Evolutionary conservation across 2,113 vertebrate genomes (phyloP), one percentile per base, ranked within the genome.

Genomic region (Anoura caudifer): DNA sequence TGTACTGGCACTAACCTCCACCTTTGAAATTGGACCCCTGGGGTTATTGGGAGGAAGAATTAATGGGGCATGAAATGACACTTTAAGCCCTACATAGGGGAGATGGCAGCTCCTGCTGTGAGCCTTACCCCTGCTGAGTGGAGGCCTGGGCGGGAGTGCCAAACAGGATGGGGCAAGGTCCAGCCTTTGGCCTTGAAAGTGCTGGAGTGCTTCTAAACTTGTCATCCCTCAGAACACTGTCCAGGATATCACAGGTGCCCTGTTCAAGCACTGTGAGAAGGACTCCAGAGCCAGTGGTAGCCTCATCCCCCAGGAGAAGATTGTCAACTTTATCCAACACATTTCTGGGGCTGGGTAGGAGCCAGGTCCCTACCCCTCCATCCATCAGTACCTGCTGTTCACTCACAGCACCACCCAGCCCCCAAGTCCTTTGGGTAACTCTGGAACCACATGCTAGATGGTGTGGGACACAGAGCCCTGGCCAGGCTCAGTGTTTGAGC

Each of bases 261-360:
- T 99, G 36, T 99, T 99, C 1, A 98, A 99, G 75, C 99, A 99
- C 97, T 99, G 98, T 24, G 98, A 99, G 72, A 97, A 98, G 50
- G 45, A 97, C 31, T 98, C 98, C 41, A 97, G 96, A 50, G 98
- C 97, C 52, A 95, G 61, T 0, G 98, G 98, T 1, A 0, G 75
- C 0, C 98, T 98, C 87, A 77, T 99, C 87, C 98, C 99, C 0
- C 98, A 99, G 43, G 97, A 99, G 96, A 99, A 99, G 97, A 97
- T 99, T 0, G 96, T 99, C 31, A 98, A 98, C 96, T 98, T 99
- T 0, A 98, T 99, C 77, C 99, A 99, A 0, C 99, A 99, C 88
- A 98, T 99, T 73, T 99, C 99, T 81, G 99, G 99, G 96, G 99
- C 99, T 17, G 99, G 99, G 99, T 99, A 98, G 83, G 98, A 89